Conservation (phyloP, 2,797 vertebrate species). For the Scolopax rusticola region DNA sequence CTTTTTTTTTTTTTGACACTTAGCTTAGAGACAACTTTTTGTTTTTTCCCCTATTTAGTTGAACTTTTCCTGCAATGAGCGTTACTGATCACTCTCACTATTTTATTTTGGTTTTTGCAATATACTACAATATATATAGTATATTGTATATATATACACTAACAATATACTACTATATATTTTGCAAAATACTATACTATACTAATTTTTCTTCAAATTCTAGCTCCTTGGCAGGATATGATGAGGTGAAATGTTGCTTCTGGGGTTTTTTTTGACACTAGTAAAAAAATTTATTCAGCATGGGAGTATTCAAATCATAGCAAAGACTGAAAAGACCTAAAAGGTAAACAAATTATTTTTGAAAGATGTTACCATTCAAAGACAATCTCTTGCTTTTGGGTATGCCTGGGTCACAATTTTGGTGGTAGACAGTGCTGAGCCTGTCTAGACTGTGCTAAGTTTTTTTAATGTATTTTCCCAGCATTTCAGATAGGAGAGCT, state of each 20-base stretch:
- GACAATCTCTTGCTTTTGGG: background rate
- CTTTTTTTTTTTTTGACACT: background rate
- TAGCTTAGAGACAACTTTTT: background rate
- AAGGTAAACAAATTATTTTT: background rate
- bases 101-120: background rate
- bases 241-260: background rate
- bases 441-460: background rate
- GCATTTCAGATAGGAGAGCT: slow-evolving; percentile 43
- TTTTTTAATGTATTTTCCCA: slow-evolving; percentile 55
- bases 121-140: too few species aligned
- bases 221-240: background rate
- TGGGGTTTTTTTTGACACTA: background rate
- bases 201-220: background rate
- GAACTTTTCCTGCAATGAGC: background rate
- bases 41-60: background rate
- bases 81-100: background rate
- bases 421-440: background rate
- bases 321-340: background rate
- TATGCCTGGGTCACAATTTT: background rate
- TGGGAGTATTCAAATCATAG: background rate
- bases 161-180: too few species aligned
- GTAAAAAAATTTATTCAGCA: background rate
- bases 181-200: too few species aligned
- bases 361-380: background rate
- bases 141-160: too few species aligned